Conservation (phyloP, 2,888 invertebrate species). For the Prenolepis imparis region DNA sequence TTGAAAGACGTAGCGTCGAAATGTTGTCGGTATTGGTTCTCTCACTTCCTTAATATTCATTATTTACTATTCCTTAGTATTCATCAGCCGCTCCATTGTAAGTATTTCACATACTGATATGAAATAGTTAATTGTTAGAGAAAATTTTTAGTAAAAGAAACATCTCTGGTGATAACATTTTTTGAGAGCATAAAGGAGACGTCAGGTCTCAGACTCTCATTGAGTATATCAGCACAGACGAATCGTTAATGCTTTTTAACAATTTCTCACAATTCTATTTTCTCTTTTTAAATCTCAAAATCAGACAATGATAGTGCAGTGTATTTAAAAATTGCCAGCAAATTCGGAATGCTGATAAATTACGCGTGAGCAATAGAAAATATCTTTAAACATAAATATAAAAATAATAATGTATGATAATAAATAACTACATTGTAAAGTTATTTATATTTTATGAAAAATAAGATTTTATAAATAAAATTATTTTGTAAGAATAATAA, state of each 20-base stretch:
- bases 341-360: slow-evolving; percentile 44
- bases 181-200: slow-evolving; percentile 17
- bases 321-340: slow-evolving; percentile 48
- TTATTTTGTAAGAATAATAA: not conserved
- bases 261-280: slow-evolving; percentile 45
- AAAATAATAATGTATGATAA: not conserved
- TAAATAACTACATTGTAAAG: not conserved
- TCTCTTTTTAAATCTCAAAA: slow-evolving; percentile 37
- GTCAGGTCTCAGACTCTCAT: slow-evolving; percentile 24
- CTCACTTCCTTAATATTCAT: slow-evolving; percentile 7
- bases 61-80: not conserved
- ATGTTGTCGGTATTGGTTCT: slow-evolving; percentile 32
- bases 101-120: slow-evolving; percentile 9
- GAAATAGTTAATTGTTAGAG: slow-evolving; percentile 34
- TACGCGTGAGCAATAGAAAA: slow-evolving; percentile 39
- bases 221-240: not conserved
- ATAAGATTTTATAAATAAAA: not conserved
- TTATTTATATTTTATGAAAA: slow-evolving; percentile 20
- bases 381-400: not conserved
- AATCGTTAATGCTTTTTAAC: slow-evolving; percentile 34
- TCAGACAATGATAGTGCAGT: slow-evolving; percentile 41
- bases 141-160: slow-evolving; percentile 15
- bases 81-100: slow-evolving; percentile 40
- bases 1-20: slow-evolving; percentile 37
- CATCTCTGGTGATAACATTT: slow-evolving; percentile 12